Evolutionary conservation across 2,113 vertebrate genomes (phyloP).

Genomic region (Passer montanus): DNA sequence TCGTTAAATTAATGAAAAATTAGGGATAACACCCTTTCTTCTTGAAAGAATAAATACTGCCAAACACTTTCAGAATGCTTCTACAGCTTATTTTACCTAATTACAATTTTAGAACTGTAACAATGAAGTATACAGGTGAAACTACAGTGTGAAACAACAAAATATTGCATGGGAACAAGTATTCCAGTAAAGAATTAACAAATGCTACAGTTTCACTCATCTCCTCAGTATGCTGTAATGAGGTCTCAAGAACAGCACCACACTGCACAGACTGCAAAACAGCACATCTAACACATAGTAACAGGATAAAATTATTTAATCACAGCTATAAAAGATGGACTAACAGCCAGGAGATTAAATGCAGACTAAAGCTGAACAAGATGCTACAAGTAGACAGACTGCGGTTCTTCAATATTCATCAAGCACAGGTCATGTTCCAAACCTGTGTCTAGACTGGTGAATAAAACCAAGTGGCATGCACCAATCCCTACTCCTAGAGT

Average conservation of each 20-base stretch:
- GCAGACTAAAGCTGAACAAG: not conserved
- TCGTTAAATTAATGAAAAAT: not conserved
- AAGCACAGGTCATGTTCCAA: rapidly evolving
- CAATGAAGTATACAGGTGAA: not conserved
- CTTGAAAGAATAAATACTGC: not conserved
- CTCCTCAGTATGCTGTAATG: not conserved
- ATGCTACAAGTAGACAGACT: not conserved
- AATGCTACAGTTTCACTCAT: not conserved
- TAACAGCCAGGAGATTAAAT: not conserved
- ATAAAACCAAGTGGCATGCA: not conserved
- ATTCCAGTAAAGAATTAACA: not conserved
- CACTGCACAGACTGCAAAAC: not conserved
- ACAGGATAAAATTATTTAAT: not conserved
- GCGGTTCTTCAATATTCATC: not conserved
- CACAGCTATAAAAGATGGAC: not conserved
- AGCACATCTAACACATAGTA: not conserved
- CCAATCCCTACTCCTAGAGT: not conserved
- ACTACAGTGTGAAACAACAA: not conserved
- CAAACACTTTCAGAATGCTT: not conserved
- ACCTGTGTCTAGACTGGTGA: not conserved
- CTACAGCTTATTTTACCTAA: not conserved
- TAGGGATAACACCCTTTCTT: not conserved
- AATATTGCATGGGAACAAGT: not conserved
- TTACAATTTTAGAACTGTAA: not conserved
- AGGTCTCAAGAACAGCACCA: not conserved